These are phyloP conservation scores for Listronotus oregonensis DNA, from an alignment of 1,140 invertebrate genomes.

Conservation along the genomic window DNA sequence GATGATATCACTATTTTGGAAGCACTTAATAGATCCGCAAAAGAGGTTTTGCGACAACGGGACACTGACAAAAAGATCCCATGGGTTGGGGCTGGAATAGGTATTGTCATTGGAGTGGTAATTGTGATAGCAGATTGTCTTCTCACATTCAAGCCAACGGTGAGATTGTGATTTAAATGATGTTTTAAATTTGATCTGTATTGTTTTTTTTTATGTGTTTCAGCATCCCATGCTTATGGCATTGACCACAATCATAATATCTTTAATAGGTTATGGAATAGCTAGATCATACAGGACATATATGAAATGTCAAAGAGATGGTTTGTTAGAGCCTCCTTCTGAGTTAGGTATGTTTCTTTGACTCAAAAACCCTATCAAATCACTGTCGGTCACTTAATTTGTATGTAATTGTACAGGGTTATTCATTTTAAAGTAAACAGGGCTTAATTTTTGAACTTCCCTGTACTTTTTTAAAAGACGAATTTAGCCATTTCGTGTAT, in stretches of 20 bases:
- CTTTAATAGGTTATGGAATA: conserved; percentile 63
- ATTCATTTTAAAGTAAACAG: too few relatives aligned
- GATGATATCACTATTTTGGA: conserved; percentile 69
- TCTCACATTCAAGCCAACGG: conserved; percentile 69
- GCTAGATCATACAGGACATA: conserved; percentile 63
- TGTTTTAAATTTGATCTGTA: too few relatives aligned
- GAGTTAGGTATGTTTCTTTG: conserved; percentile 54
- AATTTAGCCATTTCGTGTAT: too few relatives aligned
- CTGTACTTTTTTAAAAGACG: too few relatives aligned
- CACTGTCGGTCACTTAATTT: background rate
- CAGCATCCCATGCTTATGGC: conserved; percentile 67
- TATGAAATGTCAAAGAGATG: conserved; percentile 60
- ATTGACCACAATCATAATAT: conserved; percentile 63
- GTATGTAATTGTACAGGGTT: conserved; percentile 24
- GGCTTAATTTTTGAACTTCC: too few relatives aligned
- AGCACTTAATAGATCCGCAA: conserved; percentile 67
- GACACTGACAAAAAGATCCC: conserved; percentile 73
- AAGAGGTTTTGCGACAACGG: conserved; percentile 63
- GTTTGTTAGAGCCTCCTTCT: conserved; percentile 62
- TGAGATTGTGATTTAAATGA: conserved; percentile 53
- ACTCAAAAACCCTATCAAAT: background rate
- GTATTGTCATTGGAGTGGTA: conserved; percentile 71
- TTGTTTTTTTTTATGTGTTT: conserved; percentile 15
- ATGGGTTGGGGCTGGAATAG: conserved; percentile 75
- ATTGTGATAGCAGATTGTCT: conserved; percentile 74